Evolutionary conservation across 2,797 vertebrate genomes (phyloP), one percentile per base, ranked within the genome.

Genomic region (Brachymystax lenok): DNA sequence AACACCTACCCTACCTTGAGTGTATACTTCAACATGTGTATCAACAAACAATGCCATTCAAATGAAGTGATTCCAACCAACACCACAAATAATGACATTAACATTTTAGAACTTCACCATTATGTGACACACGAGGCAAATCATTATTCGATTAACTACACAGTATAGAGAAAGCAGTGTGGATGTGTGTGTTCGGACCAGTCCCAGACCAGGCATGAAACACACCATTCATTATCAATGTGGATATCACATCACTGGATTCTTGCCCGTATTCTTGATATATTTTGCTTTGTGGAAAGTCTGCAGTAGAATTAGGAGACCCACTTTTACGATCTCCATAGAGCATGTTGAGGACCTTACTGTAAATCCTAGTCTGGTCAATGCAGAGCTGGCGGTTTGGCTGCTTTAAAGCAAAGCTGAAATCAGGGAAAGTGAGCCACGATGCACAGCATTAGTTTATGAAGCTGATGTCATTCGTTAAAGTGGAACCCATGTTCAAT

Each of bases 401-500:
- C 71, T 51, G 59, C 75, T 74, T 14, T 75, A 71, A 61, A 46
- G 40, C 10, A 46, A 46, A 46, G 40, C 40, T 13, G 10, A 61
- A 61, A 61, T 21, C n/a, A 5, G 56, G 24, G 24, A 63, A 73
- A 83, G 74, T 69, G 68, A 76, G 71, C 21, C 8, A 24, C 51
- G 30, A 73, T 85, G 77, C 81, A 83, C 73, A 86, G 74, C 40
- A 76, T 77, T 71, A 59, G 63, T 87, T 84, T 80, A 84, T 76
- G 50, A 81, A 81, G 77, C 73, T 92, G 88, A 90, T 81, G 87
- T 91, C 83, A 90, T 74, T 54, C 70, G 78, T 87, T 71, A 86
- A 84, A 83, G 73, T 77, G 56, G 40, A 70, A 84, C 74, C 69
- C 71, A 51, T 28, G 52, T 46, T 46, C 50, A 74, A 61, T 50